Percentiles rank a stretch among this genome's conserved stretches.
These are phyloP conservation scores for Meta bourneti DNA, from an alignment of 2,888 invertebrate genomes.

Conservation along the genomic window DNA sequence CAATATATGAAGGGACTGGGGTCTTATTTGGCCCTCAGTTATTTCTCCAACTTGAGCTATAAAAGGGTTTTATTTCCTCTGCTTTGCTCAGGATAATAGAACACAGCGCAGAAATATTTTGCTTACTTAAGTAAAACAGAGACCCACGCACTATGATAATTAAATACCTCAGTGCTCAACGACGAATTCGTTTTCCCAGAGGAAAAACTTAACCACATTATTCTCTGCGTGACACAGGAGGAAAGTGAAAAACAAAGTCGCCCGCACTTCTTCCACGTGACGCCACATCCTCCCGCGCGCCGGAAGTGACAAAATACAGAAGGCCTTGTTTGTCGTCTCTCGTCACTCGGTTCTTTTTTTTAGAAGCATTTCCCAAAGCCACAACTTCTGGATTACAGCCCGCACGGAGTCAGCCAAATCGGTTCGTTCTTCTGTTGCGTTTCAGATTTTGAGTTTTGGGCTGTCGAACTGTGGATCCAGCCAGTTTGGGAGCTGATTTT, in stretches of 20 bases:
- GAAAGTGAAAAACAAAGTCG: not conserved
- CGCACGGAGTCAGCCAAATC: not conserved
- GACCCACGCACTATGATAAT: not conserved
- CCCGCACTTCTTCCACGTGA: constrained; percentile 24
- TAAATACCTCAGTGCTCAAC: not conserved
- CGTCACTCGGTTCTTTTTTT: constrained; percentile 1
- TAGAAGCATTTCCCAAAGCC: not conserved
- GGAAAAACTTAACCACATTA: not conserved
- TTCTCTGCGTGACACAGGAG: constrained; percentile 21
- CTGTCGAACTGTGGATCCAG: not conserved
- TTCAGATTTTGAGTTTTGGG: not conserved
- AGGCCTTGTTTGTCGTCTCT: constrained; percentile 49
- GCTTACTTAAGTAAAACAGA: no score
- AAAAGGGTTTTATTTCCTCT: no score
- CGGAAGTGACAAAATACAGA: constrained; percentile 64
- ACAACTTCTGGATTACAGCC: not conserved
- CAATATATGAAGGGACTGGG: no score
- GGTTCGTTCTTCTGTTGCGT: no score
- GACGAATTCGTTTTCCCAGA: not conserved
- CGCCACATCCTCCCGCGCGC: not conserved
- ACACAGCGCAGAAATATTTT: no score
- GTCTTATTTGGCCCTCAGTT: no score
- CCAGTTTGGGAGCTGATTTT: not conserved
- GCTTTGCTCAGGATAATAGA: no score
- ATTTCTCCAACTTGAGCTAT: no score